phyloP scores from a whole-genome alignment of 1,140 invertebrate genomes.

The Cardiocondyla obscurior region DNA sequence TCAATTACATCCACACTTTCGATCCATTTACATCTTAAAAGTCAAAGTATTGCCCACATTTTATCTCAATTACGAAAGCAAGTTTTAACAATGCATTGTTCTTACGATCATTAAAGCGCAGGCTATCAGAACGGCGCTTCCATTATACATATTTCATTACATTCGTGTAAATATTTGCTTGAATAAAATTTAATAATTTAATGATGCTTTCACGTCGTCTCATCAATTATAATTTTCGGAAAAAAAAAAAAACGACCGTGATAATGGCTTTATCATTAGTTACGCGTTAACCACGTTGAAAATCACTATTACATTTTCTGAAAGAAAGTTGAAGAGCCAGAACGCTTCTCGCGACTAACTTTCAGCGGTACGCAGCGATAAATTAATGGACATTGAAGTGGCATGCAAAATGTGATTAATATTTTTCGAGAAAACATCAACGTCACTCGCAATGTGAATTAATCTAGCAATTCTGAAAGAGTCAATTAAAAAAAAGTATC shows the following conservation, averaged over 20 bases:
- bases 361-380: background rate
- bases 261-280: conserved; percentile 37
- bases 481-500: background rate
- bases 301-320: conserved; percentile 20
- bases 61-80: background rate
- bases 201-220: background rate
- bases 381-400: background rate
- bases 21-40: background rate
- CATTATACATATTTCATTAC: background rate
- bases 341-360: background rate
- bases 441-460: background rate
- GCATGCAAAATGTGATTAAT: conserved; percentile 16
- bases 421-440: background rate
- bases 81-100: background rate
- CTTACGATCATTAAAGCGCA: background rate
- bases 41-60: background rate
- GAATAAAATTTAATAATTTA: conserved; percentile 41
- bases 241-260: background rate
- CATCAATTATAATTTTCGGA: conserved; percentile 25
- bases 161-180: background rate
- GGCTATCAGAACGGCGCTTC: background rate
- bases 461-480: background rate
- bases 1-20: background rate
- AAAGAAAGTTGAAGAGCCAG: background rate
- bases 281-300: conserved; percentile 10